Percentiles rank a stretch among this genome's conserved stretches.
Conservation (phyloP, 53 echinoderm and acorn worm genomes). For the Pentamera pediparva region DNA sequence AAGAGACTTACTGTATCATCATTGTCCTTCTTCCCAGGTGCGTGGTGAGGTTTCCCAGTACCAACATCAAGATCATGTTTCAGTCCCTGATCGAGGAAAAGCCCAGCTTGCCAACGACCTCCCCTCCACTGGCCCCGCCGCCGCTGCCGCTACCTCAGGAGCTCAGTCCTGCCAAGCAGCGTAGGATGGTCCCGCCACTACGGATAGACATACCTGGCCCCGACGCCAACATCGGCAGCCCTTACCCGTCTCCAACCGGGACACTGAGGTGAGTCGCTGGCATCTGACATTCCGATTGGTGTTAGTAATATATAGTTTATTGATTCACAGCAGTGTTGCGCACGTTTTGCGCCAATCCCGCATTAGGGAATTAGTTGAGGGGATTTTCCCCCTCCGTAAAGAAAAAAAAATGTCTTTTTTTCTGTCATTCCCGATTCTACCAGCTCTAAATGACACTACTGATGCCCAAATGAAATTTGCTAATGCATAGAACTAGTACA, state of each 20-base stretch:
- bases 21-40: conserved; percentile 52
- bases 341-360: too few relatives aligned
- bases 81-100: conserved; percentile 71
- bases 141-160: conserved; percentile 32
- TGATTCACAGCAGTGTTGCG: too few relatives aligned
- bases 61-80: conserved; percentile 99
- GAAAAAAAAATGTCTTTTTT: too few relatives aligned
- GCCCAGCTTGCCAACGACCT: conserved; percentile 32
- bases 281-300: background rate
- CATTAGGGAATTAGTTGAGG: too few relatives aligned
- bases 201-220: conserved; percentile 87
- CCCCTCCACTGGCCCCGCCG: conserved; percentile 29
- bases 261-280: conserved; percentile 64
- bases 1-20: too few relatives aligned
- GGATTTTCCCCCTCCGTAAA: too few relatives aligned
- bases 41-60: conserved; percentile 91
- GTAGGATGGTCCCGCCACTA: conserved; percentile 72
- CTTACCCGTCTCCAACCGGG: conserved; percentile 89
- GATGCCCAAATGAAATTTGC: too few relatives aligned
- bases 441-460: too few relatives aligned
- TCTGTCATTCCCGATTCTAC: too few relatives aligned
- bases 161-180: conserved; percentile 56
- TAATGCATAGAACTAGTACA: too few relatives aligned
- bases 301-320: too few relatives aligned
- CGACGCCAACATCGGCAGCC: conserved; percentile 76